Percentiles rank a stretch among this genome's conserved stretches.
These are phyloP conservation scores for Tenebrosternarchus preto DNA, from an alignment of 2,113 vertebrate genomes.

Conservation along the genomic window DNA sequence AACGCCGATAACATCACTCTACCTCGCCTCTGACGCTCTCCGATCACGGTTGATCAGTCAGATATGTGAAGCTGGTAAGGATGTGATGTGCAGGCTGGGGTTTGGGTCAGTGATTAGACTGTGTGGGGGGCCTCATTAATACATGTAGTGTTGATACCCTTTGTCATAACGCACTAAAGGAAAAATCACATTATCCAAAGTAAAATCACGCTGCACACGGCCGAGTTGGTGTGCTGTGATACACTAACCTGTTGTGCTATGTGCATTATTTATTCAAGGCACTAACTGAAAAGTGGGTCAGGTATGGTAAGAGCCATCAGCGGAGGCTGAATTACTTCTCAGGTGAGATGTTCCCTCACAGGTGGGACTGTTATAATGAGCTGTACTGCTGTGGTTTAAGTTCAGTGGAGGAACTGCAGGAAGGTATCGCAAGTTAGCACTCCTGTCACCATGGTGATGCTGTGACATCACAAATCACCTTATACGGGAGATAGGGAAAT, in stretches of 20 bases:
- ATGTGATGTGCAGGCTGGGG: background rate
- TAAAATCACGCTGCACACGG: conserved; percentile 14
- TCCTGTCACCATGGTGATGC: background rate
- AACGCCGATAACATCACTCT: background rate
- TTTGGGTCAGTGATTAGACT: conserved; percentile 13
- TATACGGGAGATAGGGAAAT: background rate
- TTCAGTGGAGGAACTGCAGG: background rate
- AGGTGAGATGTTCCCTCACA: conserved; percentile 25
- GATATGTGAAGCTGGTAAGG: background rate
- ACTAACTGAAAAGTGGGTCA: conserved; percentile 36
- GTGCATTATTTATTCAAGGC: conserved; percentile 37
- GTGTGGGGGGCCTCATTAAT: conserved; percentile 12
- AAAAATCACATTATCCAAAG: conserved; percentile 40
- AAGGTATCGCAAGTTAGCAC: background rate
- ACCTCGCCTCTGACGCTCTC: too few relatives aligned
- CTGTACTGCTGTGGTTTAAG: conserved; percentile 14
- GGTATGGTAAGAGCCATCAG: conserved; percentile 2
- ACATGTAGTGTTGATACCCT: conserved; percentile 36
- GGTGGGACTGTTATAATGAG: conserved; percentile 16
- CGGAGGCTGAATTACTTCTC: conserved; percentile 40
- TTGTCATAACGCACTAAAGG: conserved; percentile 44
- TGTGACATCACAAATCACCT: conserved; percentile 27
- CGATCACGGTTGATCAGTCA: too few relatives aligned
- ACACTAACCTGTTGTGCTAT: conserved; percentile 25
- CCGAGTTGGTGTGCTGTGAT: conserved; percentile 27